A percentile compares a stretch with the other conserved stretches of the same genome.
These are phyloP conservation scores for Epistrophe grossulariae DNA, from an alignment of 2,888 invertebrate genomes.

Conservation along the genomic window DNA sequence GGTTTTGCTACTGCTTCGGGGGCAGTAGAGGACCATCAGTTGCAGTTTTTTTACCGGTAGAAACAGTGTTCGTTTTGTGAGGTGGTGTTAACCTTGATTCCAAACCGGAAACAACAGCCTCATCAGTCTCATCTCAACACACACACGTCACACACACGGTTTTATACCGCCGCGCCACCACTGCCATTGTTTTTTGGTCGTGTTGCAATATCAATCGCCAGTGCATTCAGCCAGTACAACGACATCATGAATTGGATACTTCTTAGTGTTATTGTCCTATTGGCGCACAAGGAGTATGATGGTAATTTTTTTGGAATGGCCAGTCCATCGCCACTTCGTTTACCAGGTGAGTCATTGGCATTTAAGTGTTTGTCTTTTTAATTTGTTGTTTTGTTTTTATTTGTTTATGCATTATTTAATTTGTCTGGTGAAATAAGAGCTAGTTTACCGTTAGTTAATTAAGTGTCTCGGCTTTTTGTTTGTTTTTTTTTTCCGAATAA, in stretches of 20 bases:
- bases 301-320: slow-evolving; percentile 79
- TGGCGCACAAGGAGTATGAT: slow-evolving; percentile 81
- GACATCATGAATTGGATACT: slow-evolving; percentile 83
- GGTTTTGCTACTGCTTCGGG: slow-evolving; percentile 56
- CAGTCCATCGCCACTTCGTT: slow-evolving; percentile 82
- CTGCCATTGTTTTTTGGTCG: slow-evolving; percentile 44
- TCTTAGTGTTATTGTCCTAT: slow-evolving; percentile 82
- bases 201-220: slow-evolving; percentile 41
- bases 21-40: slow-evolving; percentile 63
- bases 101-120: slow-evolving; percentile 38
- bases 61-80: slow-evolving; percentile 26
- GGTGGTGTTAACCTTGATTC: slow-evolving; percentile 43
- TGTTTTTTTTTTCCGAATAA: background rate
- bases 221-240: slow-evolving; percentile 59
- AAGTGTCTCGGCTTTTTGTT: slow-evolving; percentile 28
- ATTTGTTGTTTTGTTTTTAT: slow-evolving; percentile 2
- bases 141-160: slow-evolving; percentile 9
- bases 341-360: slow-evolving; percentile 81
- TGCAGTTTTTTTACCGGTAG: slow-evolving; percentile 23
- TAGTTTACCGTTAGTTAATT: slow-evolving; percentile 65
- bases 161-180: background rate
- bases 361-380: slow-evolving; percentile 15
- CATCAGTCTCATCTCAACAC: background rate
- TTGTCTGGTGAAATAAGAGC: slow-evolving; percentile 52
- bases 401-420: slow-evolving; percentile 38